Evolutionary conservation across 1,140 invertebrate genomes (phyloP).

Genomic region (Tigriopus japonicus): DNA sequence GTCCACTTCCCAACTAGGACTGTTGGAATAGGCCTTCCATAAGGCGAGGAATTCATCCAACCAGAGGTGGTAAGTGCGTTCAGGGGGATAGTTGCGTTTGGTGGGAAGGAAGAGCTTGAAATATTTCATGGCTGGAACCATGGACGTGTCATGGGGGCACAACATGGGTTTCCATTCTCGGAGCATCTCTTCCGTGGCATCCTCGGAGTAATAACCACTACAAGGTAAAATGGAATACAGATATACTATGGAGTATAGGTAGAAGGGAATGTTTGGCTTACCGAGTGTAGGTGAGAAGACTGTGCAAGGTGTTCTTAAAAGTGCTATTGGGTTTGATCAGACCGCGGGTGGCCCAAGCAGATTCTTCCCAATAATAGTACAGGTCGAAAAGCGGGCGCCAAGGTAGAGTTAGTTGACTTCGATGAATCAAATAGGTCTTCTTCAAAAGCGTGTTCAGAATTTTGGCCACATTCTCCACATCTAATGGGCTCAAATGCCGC

Average conservation of each 20-base stretch:
- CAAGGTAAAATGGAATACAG: neutral
- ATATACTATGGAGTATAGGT: no score
- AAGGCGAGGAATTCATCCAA: constrained; percentile 4
- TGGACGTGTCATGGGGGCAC: constrained; percentile 8
- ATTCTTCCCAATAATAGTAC: constrained; percentile 1
- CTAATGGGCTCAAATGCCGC: neutral
- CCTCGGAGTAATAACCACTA: neutral
- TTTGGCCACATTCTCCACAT: neutral
- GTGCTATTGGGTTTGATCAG: neutral
- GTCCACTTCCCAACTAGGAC: constrained; percentile 10
- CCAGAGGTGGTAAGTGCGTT: constrained; percentile 1
- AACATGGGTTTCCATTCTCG: neutral
- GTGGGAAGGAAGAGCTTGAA: constrained; percentile 12
- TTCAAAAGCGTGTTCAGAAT: constrained; percentile 1
- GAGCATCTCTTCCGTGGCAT: constrained; percentile 4
- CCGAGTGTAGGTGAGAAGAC: neutral
- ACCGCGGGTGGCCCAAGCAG: neutral
- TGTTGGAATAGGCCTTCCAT: constrained; percentile 9
- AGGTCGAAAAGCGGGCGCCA: neutral
- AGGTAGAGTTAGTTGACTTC: neutral
- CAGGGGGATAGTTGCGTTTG: neutral
- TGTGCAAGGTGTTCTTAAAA: neutral
- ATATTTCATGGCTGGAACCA: constrained; percentile 2
- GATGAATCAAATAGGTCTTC: neutral
- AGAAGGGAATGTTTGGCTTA: no score